These are phyloP conservation scores for Caenorhabditis sp. DNA, from an alignment of 2,888 invertebrate genomes.

Conservation along the genomic window DNA sequence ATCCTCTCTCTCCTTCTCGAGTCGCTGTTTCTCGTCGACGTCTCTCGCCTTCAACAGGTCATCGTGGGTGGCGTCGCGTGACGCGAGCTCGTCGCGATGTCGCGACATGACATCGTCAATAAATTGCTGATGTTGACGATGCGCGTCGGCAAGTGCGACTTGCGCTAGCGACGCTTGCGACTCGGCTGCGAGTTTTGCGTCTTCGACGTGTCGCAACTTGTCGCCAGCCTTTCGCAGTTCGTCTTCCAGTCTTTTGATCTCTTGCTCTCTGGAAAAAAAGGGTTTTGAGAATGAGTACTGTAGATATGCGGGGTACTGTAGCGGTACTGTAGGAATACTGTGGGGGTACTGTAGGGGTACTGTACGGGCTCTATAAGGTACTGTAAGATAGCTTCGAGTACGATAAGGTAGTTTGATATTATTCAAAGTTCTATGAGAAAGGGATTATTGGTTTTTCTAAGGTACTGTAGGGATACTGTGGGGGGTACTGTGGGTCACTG, in stretches of 20 bases:
- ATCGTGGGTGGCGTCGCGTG: constrained; percentile 32
- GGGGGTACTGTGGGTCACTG: no score
- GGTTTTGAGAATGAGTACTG: no score
- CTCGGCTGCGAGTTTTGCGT: constrained; percentile 30
- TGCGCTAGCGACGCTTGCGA: constrained; percentile 27
- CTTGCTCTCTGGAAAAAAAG: constrained; percentile 33
- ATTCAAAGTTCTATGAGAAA: no score
- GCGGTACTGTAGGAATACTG: no score
- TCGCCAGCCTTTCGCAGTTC: constrained; percentile 31
- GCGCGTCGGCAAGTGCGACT: constrained; percentile 37
- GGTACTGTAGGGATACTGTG: no score
- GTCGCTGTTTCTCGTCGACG: constrained; percentile 14
- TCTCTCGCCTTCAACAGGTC: constrained; percentile 13
- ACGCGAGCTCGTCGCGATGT: constrained; percentile 48
- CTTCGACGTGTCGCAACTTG: constrained; percentile 26
- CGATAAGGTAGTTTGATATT: no score
- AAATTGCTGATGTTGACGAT: constrained; percentile 53
- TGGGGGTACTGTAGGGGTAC: no score
- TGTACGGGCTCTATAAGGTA: no score
- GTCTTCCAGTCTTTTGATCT: constrained; percentile 29
- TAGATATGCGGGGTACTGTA: no score
- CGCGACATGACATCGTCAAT: constrained; percentile 50
- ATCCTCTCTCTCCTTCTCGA: constrained; percentile 30
- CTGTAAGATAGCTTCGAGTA: no score
- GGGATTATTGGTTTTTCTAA: no score